Percentiles rank a stretch among this genome's conserved stretches.
phyloP scores from a whole-genome alignment of 2,888 invertebrate species.

The Anticlea derivata region DNA sequence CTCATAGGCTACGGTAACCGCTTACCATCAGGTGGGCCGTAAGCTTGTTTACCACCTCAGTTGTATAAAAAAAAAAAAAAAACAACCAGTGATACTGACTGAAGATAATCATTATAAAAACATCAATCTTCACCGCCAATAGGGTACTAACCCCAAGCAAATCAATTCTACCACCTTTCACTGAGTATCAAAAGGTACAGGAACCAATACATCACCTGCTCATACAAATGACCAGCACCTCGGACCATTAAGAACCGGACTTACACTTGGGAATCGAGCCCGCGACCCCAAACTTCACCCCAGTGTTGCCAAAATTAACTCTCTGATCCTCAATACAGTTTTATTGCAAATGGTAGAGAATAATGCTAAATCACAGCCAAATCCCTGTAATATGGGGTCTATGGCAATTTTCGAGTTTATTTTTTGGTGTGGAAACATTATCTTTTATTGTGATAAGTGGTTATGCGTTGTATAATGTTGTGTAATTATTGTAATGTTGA shows the following conservation, averaged over 20 bases:
- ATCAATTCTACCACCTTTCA: constrained; percentile 6
- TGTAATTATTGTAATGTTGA: neutral
- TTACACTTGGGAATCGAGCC: constrained; percentile 58
- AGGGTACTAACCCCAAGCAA: constrained; percentile 7
- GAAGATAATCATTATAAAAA: neutral
- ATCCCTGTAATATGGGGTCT: constrained; percentile 60
- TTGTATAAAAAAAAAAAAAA: too few species aligned
- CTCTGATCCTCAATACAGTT: constrained; percentile 67
- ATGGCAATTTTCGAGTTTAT: constrained; percentile 50
- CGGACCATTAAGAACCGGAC: constrained; percentile 31
- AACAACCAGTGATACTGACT: too few species aligned
- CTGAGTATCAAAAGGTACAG: constrained; percentile 2
- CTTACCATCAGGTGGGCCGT: too few species aligned
- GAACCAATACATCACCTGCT: constrained; percentile 22
- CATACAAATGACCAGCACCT: constrained; percentile 28
- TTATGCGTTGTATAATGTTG: constrained; percentile 46
- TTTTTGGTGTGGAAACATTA: constrained; percentile 59
- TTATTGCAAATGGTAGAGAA: constrained; percentile 72
- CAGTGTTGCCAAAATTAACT: constrained; percentile 63
- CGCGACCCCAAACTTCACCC: constrained; percentile 30
- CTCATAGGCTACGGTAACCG: too few species aligned
- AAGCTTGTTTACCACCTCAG: too few species aligned
- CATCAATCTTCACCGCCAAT: constrained; percentile 3
- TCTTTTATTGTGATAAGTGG: constrained; percentile 70
- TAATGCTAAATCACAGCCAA: constrained; percentile 74